Conservation (phyloP, 35 echinoderm and acorn worm species). For the Eucidaris tribuloides region DNA sequence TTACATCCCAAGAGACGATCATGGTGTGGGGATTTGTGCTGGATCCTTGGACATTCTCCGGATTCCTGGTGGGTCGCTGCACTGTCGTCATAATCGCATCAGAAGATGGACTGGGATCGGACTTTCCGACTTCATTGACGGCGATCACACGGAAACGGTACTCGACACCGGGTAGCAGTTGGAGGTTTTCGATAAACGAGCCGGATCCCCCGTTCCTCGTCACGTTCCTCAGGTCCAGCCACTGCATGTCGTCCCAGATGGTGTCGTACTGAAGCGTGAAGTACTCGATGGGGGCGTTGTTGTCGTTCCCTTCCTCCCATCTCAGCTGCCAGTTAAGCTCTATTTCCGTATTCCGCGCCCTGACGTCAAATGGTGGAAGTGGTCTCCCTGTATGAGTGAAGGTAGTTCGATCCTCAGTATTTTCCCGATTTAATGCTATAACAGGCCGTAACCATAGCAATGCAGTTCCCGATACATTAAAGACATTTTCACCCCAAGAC, state of each 20-base stretch:
- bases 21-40: neutral
- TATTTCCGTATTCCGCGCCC: too few species aligned
- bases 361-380: too few species aligned
- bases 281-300: slow-evolving; percentile 50
- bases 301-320: slow-evolving; percentile 32
- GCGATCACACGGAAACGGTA: slow-evolving; percentile 65
- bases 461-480: too few species aligned
- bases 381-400: too few species aligned
- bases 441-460: too few species aligned
- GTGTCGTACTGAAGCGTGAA: slow-evolving; percentile 56
- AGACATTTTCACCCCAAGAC: too few species aligned
- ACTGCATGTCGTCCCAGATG: slow-evolving; percentile 15
- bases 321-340: neutral
- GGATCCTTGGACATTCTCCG: neutral
- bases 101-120: slow-evolving; percentile 4
- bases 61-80: slow-evolving; percentile 20
- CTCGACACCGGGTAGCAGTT: slow-evolving; percentile 23
- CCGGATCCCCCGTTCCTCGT: neutral
- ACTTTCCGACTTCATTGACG: slow-evolving; percentile 42
- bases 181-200: neutral
- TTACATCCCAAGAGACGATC: slow-evolving; percentile 3
- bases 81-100: neutral
- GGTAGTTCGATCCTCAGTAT: too few species aligned
- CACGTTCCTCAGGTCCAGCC: neutral
- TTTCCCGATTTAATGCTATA: too few species aligned